Evolutionary conservation across 2,888 invertebrate species (phyloP), one percentile per base, ranked within the genome.

Genomic region (Blera fallax): DNA sequence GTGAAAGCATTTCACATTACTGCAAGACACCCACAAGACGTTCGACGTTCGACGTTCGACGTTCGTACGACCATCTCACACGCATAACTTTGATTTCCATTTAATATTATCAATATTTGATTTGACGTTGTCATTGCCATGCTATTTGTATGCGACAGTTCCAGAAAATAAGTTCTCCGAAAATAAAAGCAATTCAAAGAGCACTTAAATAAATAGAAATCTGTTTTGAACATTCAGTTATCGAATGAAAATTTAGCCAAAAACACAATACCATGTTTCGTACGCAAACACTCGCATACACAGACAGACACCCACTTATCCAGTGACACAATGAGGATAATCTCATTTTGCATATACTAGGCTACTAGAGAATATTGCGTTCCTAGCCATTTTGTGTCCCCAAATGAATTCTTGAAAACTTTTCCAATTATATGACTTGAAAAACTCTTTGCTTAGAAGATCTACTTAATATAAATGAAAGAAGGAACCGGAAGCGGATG

Each of bases 81-180:
- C 37, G n/a, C n/a, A 37, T 58, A 21, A 29, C 37, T 37, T 21
- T 21, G n/a, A 18, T 37, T 14, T 37, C 58, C 21, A 58, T 40
- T 40, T 60, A 60, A 60, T 60, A 60, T 4, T 43, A n/a, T 60
- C 60, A 60, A 60, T 60, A 60, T 60, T 60, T 40, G 60, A 60
- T 60, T 43, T 40, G 60, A 60, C 40, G 5, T 40, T 43, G 60
- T 60, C 60, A 60, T 40, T 60, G 40, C 18, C 48, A 48, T 21
- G 48, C 37, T 24, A 27, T 43, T 60, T 14, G 37, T 40, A 18
- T 24, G 37, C 40, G 58, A 24, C 58, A 60, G 21, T 40, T 60
- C 11, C 3, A 34, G n/a, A 32, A 34, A 56, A 56, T 18, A 37
- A 21, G 21, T 60, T 27, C 24, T 14, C 4, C 58, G 21, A 56